Evolutionary conservation across 2,888 invertebrate genomes (phyloP).

Genomic region (Alsophila aescularia): DNA sequence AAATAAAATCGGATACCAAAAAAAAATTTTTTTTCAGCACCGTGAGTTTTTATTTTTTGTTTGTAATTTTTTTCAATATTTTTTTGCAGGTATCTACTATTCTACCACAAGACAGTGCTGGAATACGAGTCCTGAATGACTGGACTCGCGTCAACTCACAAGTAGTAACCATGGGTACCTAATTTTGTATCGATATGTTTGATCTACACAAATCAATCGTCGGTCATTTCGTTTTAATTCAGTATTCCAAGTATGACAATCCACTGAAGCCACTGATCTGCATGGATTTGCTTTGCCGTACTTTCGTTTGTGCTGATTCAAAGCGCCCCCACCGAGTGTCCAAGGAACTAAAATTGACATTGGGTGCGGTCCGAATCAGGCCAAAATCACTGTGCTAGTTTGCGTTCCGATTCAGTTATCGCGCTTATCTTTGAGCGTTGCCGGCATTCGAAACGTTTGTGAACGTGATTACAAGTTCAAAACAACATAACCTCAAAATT

Average conservation of each 20-base stretch:
- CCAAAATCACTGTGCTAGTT: too few species aligned
- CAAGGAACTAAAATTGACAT: too few species aligned
- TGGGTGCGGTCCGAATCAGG: too few species aligned
- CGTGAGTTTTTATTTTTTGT: not conserved
- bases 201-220: constrained; percentile 25
- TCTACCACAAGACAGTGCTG: constrained; percentile 98
- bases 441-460: too few species aligned
- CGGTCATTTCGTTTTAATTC: constrained; percentile 5
- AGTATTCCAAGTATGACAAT: not conserved
- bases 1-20: too few species aligned
- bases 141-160: not conserved
- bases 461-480: too few species aligned
- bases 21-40: not conserved
- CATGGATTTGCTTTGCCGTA: too few species aligned
- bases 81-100: constrained; percentile 93
- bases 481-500: too few species aligned
- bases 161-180: constrained; percentile 24
- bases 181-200: constrained; percentile 24
- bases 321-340: too few species aligned
- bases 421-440: too few species aligned
- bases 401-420: too few species aligned
- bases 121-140: constrained; percentile 86
- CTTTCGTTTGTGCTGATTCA: too few species aligned
- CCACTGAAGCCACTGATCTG: not conserved
- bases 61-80: constrained; percentile 38